These are phyloP conservation scores for Ecliptopera silaceata DNA, from an alignment of 2,888 invertebrate genomes.

Conservation along the genomic window DNA sequence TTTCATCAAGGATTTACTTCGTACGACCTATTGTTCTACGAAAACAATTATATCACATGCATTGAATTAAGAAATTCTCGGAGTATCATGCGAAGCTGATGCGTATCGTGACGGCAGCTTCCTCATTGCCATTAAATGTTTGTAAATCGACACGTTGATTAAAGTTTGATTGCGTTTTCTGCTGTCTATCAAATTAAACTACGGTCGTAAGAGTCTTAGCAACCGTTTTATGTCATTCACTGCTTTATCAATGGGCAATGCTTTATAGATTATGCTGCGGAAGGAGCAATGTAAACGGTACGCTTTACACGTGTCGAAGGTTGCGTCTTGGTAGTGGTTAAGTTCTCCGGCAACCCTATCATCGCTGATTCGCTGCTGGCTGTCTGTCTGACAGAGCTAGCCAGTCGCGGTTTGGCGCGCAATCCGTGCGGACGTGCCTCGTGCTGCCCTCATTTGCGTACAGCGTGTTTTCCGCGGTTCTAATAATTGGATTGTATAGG, in stretches of 20 bases:
- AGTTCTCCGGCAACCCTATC: slow-evolving; percentile 31
- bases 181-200: slow-evolving; percentile 15
- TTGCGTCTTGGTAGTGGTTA: slow-evolving; percentile 19
- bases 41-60: slow-evolving; percentile 47
- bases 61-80: slow-evolving; percentile 38
- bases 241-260: slow-evolving; percentile 5
- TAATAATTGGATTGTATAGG: slow-evolving; percentile 47
- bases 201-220: background rate
- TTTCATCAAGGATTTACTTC: slow-evolving; percentile 35
- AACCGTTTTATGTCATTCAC: slow-evolving; percentile 17
- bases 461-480: slow-evolving; percentile 28
- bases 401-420: slow-evolving; percentile 70
- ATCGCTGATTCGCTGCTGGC: slow-evolving; percentile 26
- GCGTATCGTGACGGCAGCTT: slow-evolving; percentile 39
- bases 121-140: slow-evolving; percentile 46
- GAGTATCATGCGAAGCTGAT: slow-evolving; percentile 40
- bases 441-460: slow-evolving; percentile 9
- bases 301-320: slow-evolving; percentile 16
- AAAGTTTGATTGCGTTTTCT: slow-evolving; percentile 33
- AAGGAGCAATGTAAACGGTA: slow-evolving; percentile 27
- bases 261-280: slow-evolving; percentile 3
- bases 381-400: slow-evolving; percentile 37
- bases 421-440: slow-evolving; percentile 44
- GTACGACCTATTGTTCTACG: slow-evolving; percentile 42
- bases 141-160: slow-evolving; percentile 45